These are phyloP conservation scores for Ormyrus labotus DNA, from an alignment of 2,888 invertebrate genomes.

Conservation along the genomic window DNA sequence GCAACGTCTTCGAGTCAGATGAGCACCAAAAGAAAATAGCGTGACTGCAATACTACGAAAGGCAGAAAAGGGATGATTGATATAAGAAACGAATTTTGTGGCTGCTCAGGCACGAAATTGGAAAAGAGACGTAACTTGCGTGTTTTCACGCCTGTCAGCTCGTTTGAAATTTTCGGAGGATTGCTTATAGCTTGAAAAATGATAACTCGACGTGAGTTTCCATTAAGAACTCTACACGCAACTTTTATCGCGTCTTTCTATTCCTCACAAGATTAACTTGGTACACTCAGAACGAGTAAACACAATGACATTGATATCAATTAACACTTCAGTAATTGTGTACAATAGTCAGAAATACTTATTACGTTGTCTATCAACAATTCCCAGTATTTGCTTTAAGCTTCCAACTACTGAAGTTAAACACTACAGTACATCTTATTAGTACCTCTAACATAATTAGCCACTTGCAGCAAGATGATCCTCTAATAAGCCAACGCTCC, in stretches of 20 bases:
- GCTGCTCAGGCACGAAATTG: not conserved
- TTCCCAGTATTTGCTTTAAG: too few species aligned
- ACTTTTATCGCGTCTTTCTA: too few species aligned
- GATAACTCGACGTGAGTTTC: conserved; percentile 3
- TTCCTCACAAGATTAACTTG: too few species aligned
- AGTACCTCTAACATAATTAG: not conserved
- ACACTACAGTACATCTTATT: too few species aligned
- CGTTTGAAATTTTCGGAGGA: conserved; percentile 32
- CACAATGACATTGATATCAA: too few species aligned
- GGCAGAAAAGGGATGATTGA: conserved; percentile 33
- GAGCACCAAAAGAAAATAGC: too few species aligned
- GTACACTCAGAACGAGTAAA: too few species aligned
- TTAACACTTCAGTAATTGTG: too few species aligned
- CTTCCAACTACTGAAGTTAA: too few species aligned
- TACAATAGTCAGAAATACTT: too few species aligned
- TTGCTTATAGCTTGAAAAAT: conserved; percentile 5
- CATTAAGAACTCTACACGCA: not conserved
- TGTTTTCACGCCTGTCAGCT: conserved; percentile 13
- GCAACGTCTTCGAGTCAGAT: not conserved
- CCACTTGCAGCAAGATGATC: not conserved
- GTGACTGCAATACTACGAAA: not conserved
- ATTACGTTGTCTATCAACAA: too few species aligned
- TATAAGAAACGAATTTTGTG: conserved; percentile 32
- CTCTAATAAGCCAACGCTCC: not conserved
- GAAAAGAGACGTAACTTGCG: not conserved